Evolutionary conservation across 2,113 vertebrate species (phyloP).

Genomic region (Xenopus laevis): DNA sequence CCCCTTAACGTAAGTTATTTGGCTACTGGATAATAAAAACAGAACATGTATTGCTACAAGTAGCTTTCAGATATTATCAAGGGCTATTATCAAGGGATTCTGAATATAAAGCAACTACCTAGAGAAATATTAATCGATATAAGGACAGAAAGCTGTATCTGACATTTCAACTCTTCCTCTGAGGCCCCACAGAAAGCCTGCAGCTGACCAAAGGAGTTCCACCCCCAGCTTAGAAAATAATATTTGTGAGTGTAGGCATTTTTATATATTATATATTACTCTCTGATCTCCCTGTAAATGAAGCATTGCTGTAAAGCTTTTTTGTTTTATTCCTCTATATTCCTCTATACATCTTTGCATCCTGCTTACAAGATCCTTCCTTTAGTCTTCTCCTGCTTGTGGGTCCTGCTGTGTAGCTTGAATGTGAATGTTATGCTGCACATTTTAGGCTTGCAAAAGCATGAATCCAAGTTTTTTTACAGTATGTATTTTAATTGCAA

Average conservation of each 20-base stretch:
- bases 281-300: conserved; percentile 1
- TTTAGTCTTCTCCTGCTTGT: conserved; percentile 11
- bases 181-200: conserved; percentile 37
- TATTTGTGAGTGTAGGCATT: conserved; percentile 39
- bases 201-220: conserved; percentile 35
- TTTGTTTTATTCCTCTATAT: conserved; percentile 10
- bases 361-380: conserved; percentile 11
- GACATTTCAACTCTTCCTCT: conserved; percentile 37
- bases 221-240: conserved; percentile 32
- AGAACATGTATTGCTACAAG: no score
- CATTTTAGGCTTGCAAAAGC: neutral
- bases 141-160: no score
- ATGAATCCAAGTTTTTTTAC: neutral
- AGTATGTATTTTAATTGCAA: no score
- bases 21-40: no score
- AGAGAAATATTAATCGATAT: neutral
- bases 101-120: no score
- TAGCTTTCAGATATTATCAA: no score
- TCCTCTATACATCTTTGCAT: neutral
- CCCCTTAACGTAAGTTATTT: no score
- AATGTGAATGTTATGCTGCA: no score
- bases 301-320: conserved; percentile 20
- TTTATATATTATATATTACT: conserved; percentile 19
- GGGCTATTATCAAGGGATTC: no score
- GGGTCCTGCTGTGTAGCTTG: conserved; percentile 7